These are phyloP conservation scores for Notolabrus celidotus DNA, from an alignment of 2,797 vertebrate species.

Conservation along the genomic window DNA sequence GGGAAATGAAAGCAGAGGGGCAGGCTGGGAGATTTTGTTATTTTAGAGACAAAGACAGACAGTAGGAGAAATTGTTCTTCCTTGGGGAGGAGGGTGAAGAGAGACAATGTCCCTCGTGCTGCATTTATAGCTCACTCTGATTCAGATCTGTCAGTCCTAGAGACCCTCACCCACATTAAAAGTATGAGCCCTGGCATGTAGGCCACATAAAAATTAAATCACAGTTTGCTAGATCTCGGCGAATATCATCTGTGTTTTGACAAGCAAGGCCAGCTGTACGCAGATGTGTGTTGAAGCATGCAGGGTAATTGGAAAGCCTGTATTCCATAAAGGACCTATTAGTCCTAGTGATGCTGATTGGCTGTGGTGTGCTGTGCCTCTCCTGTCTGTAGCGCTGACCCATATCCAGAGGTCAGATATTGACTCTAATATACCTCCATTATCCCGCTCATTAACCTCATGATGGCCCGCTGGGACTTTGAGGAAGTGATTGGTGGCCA, in stretches of 20 bases:
- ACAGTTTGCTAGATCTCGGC: slow-evolving; percentile 13
- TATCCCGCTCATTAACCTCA: slow-evolving; percentile 82
- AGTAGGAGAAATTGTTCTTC: background rate
- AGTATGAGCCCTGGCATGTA: slow-evolving; percentile 5
- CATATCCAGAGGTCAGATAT: slow-evolving; percentile 78
- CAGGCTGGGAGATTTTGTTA: slow-evolving; percentile 41
- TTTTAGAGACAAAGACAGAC: slow-evolving; percentile 22
- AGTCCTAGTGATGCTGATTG: slow-evolving; percentile 63
- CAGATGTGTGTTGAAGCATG: slow-evolving; percentile 62
- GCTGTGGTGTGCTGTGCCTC: slow-evolving; percentile 37
- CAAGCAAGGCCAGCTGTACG: slow-evolving; percentile 38
- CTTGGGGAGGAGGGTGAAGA: background rate
- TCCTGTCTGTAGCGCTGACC: slow-evolving; percentile 56
- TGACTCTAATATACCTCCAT: slow-evolving; percentile 75
- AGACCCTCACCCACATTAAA: slow-evolving; percentile 6
- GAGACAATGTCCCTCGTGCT: slow-evolving; percentile 6
- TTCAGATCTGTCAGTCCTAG: slow-evolving; percentile 26
- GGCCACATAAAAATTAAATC: slow-evolving; percentile 33
- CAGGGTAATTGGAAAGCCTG: slow-evolving; percentile 74
- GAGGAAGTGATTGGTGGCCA: slow-evolving; percentile 59
- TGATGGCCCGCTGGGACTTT: slow-evolving; percentile 57
- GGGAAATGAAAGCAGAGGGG: slow-evolving; percentile 50
- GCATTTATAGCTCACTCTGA: slow-evolving; percentile 32
- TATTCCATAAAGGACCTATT: slow-evolving; percentile 73
- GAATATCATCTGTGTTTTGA: slow-evolving; percentile 62